Base-by-base conservation (phyloP, 2,888 invertebrate species). In the Lochmaea capreae region DNA sequence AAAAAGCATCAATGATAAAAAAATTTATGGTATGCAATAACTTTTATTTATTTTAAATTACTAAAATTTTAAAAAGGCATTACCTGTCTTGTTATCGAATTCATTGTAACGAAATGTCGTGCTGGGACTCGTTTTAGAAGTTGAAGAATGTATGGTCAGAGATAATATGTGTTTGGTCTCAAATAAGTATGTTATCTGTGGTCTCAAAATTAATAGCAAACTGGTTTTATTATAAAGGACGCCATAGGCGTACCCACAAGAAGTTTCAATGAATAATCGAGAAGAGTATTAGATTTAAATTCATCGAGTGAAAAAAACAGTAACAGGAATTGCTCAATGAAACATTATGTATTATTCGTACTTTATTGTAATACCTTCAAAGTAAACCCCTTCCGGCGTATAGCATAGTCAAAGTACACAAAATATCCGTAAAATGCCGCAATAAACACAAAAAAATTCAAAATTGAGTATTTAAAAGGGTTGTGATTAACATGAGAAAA, bases 11-110 rank as follows among this genome's bases (percentile, higher is more conserved):
- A 46, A 12, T 46, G 4, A 12, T 46, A 14, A 11, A 46, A 14
- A 46, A 46, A 46, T 46, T 46, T 39, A 39, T 39, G 33, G 33
- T 39, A 8, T 39, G 9, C 33, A 39, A 8, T 39, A 9, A 39
- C 2, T 39, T 1, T 39, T 39, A 43, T 46, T 46, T 46, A 14
- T 46, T 46, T 52, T 46, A 46, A 46, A 46, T 46, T 11, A 49
- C 49, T 8, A 49, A 6, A 49, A 49, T 18, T 52, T 16, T 54
- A 16, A 54, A 54, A 54, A 54, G 9, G n/a, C 10, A 18, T 52
- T 75, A 79, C 79, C 76, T 79, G 78, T 73, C 74, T 76, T 57
- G 76, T 71, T 16, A 79, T 39, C 16, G 74, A 68, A 67, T 76
- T 74, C 79, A 79, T 79, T 49, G 42, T 65, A 8, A 16, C 16